Percentiles rank a stretch among this genome's conserved stretches.
These are phyloP conservation scores for Yasuhikotakia modesta DNA, from an alignment of 2,797 vertebrate species.

Conservation along the genomic window DNA sequence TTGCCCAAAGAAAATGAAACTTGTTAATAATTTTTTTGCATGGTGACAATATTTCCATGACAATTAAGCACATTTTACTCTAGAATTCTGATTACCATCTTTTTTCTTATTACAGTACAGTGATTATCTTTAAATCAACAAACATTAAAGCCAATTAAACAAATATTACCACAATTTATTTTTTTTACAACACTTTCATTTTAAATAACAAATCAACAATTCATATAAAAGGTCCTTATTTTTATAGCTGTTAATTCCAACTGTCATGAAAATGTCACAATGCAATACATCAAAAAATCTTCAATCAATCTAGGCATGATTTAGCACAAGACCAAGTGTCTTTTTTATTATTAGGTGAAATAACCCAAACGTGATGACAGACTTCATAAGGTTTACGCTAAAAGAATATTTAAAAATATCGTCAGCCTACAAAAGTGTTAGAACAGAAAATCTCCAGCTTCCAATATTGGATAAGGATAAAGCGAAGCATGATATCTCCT, in stretches of 20 bases:
- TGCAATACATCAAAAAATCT: background rate
- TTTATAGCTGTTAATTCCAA: background rate
- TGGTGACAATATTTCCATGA: background rate
- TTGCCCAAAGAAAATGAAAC: too few species aligned
- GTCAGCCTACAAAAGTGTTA: too few species aligned
- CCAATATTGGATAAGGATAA: background rate
- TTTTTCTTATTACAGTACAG: background rate
- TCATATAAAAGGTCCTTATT: background rate
- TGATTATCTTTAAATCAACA: background rate
- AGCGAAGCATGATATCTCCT: slow-evolving; percentile 37
- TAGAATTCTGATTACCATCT: background rate
- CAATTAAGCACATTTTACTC: background rate
- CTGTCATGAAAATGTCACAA: background rate
- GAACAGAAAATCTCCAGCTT: background rate
- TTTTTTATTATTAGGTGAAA: background rate
- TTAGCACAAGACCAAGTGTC: too few species aligned
- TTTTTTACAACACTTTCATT: background rate
- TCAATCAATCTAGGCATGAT: background rate
- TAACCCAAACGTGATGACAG: background rate
- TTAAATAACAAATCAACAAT: background rate
- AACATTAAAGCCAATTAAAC: background rate
- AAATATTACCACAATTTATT: background rate
- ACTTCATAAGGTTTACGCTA: background rate
- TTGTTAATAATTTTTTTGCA: background rate
- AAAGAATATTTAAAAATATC: background rate